These are phyloP conservation scores for Metallyticus violacea DNA, from an alignment of 2,888 invertebrate genomes.

Conservation along the genomic window DNA sequence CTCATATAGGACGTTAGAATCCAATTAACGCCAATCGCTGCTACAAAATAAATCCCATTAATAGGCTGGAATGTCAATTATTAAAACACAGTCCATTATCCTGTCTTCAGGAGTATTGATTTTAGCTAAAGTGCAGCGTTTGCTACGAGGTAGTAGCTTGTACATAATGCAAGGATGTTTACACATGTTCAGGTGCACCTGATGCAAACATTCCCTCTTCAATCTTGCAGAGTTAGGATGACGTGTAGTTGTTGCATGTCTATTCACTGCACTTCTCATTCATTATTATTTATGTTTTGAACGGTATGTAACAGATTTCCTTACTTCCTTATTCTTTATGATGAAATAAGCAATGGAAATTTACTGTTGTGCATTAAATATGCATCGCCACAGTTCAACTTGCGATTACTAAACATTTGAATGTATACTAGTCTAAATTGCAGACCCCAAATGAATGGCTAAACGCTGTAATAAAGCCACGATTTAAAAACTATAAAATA, in stretches of 20 bases:
- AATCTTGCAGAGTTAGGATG: neutral
- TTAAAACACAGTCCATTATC: neutral
- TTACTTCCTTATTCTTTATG: neutral
- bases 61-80: neutral
- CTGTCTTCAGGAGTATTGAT: neutral
- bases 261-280: neutral
- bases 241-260: neutral
- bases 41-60: no score
- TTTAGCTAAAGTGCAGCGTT: neutral
- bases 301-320: neutral
- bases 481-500: no score
- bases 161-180: neutral
- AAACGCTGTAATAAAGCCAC: no score
- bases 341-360: neutral
- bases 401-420: no score
- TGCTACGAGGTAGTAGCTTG: neutral
- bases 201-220: neutral
- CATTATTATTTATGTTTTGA: neutral
- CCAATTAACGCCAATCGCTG: no score
- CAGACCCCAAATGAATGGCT: no score
- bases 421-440: no score
- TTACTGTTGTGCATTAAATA: no score
- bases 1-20: no score
- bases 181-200: neutral
- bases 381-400: neutral